Percentiles rank a stretch among this genome's conserved stretches.
Evolutionary conservation across 2,888 invertebrate species (phyloP).

Genomic region (Brenthis daphne): DNA sequence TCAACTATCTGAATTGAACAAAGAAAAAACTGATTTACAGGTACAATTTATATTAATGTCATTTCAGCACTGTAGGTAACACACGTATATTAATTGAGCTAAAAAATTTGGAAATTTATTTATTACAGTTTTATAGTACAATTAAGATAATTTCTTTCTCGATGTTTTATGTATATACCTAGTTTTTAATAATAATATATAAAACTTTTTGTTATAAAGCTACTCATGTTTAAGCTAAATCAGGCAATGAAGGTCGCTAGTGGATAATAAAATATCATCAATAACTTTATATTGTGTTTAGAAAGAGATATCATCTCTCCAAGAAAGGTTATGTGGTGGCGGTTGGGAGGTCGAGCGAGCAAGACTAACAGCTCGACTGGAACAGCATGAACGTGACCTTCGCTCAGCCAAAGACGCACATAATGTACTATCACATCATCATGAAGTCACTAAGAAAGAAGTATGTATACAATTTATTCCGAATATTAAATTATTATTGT

Average conservation of each 20-base stretch:
- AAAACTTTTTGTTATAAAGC: too few relatives aligned
- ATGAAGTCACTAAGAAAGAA: conserved; percentile 85
- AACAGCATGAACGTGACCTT: conserved; percentile 89
- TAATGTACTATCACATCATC: conserved; percentile 88
- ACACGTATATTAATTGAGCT: too few relatives aligned
- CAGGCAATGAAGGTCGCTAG: too few relatives aligned
- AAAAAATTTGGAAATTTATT: too few relatives aligned
- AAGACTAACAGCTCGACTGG: conserved; percentile 85
- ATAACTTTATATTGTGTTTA: conserved; percentile 39
- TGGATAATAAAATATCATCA: too few relatives aligned
- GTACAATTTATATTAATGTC: conserved; percentile 57
- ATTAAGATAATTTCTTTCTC: too few relatives aligned
- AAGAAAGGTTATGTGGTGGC: conserved; percentile 78
- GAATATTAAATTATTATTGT: too few relatives aligned
- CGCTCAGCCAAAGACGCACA: conserved; percentile 88
- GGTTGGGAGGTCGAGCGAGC: conserved; percentile 86
- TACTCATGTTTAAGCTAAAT: too few relatives aligned
- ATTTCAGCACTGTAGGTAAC: too few relatives aligned
- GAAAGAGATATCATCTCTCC: conserved; percentile 70
- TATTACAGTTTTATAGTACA: too few relatives aligned
- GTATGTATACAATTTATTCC: conserved; percentile 43
- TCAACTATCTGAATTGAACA: conserved; percentile 87
- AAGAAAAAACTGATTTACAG: conserved; percentile 87
- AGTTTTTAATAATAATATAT: too few relatives aligned
- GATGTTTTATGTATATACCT: too few relatives aligned